Evolutionary conservation across 2,888 invertebrate species (phyloP).

Genomic region (Deroplatys truncata): DNA sequence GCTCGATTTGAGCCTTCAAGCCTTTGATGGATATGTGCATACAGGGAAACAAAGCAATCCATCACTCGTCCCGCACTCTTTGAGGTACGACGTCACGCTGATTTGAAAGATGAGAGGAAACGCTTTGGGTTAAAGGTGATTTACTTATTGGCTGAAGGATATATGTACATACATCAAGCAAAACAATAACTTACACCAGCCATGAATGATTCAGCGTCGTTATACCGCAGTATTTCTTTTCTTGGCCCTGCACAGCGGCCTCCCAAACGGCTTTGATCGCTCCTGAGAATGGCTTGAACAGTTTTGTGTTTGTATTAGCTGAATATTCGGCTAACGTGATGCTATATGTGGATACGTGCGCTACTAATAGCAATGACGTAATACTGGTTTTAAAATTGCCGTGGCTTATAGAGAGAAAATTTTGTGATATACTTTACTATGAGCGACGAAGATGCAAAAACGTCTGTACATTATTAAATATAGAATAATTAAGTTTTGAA

Average conservation of each 20-base stretch:
- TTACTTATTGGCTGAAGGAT: neutral
- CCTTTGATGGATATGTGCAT: neutral
- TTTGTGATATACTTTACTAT: too few species aligned
- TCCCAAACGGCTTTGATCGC: neutral
- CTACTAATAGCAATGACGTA: too few species aligned
- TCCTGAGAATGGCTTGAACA: neutral
- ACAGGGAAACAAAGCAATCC: neutral
- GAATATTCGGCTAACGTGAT: too few species aligned
- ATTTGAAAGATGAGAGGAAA: neutral
- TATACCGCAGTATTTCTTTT: neutral
- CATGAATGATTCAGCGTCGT: neutral
- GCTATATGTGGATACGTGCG: too few species aligned
- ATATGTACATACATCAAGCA: neutral
- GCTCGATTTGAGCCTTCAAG: neutral
- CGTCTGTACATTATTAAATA: too few species aligned
- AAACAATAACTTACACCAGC: neutral
- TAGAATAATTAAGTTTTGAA: too few species aligned
- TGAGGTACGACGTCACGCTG: neutral
- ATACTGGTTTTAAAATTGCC: too few species aligned
- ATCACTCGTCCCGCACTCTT: neutral
- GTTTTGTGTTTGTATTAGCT: too few species aligned
- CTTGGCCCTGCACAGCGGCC: neutral
- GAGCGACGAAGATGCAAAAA: too few species aligned
- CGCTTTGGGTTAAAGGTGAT: neutral
- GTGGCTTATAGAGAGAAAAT: too few species aligned